Conservation (phyloP, 2,797 vertebrate genomes). For the Poeciliopsis infans region DNA sequence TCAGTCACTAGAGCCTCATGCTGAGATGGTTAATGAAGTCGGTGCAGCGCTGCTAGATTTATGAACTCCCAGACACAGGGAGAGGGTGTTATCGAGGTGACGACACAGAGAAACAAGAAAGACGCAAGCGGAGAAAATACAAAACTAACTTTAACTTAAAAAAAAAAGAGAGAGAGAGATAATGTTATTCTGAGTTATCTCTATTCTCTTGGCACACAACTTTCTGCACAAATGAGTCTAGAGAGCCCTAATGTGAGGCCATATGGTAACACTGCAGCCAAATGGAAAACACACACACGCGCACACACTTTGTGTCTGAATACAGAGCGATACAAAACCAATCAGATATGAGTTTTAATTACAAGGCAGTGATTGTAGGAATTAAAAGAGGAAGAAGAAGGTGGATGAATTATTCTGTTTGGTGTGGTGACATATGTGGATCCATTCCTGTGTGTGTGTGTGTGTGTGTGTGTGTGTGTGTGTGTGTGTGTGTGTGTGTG, state of each 20-base stretch:
- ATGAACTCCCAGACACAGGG: slow-evolving; percentile 46
- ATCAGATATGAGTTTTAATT: slow-evolving; percentile 20
- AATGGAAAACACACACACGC: slow-evolving; percentile 31
- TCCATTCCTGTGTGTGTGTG: slow-evolving; percentile 31
- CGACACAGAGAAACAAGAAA: slow-evolving; percentile 5
- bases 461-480: slow-evolving; percentile 47
- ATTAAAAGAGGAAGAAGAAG: slow-evolving; percentile 5
- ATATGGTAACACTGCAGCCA: slow-evolving; percentile 63
- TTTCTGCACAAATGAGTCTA: slow-evolving; percentile 51
- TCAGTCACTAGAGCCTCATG: slow-evolving; percentile 59
- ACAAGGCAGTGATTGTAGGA: slow-evolving; percentile 12
- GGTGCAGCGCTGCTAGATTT: slow-evolving; percentile 68
- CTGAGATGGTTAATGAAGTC: slow-evolving; percentile 75
- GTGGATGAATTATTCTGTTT: slow-evolving; percentile 20
- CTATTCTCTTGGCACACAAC: slow-evolving; percentile 19
- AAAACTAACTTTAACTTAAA: slow-evolving; percentile 13
- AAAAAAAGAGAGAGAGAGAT: background rate
- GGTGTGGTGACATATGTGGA: slow-evolving; percentile 31
- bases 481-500: slow-evolving; percentile 35
- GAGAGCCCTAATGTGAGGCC: slow-evolving; percentile 62
- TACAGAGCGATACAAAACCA: slow-evolving; percentile 6
- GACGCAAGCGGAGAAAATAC: background rate
- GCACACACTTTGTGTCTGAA: background rate
- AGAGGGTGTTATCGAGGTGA: slow-evolving; percentile 10
- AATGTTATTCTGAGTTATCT: slow-evolving; percentile 5